phyloP scores from a whole-genome alignment of 2,888 invertebrate genomes.

The Piscicola geometra region DNA sequence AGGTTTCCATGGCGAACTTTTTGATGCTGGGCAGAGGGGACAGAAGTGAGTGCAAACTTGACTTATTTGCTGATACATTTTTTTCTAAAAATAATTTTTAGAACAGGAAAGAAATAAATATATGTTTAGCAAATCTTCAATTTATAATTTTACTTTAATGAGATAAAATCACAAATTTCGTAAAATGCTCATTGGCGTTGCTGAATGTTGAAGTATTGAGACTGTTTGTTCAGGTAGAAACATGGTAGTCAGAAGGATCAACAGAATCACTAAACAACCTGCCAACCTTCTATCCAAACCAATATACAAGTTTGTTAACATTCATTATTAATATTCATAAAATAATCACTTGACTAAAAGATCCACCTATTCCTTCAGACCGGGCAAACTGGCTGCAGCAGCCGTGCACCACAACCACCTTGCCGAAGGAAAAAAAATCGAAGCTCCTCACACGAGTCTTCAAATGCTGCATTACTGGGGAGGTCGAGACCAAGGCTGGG shows the following conservation, averaged over 20 bases:
- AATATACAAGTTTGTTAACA: slow-evolving; percentile 39
- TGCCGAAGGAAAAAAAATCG: slow-evolving; percentile 28
- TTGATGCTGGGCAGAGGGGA: slow-evolving; percentile 45
- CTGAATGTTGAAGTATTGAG: too few species aligned
- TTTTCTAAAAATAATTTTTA: not conserved
- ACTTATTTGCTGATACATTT: too few species aligned
- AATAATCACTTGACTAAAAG: too few species aligned
- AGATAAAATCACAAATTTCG: not conserved
- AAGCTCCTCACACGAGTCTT: slow-evolving; percentile 34
- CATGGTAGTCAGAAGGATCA: slow-evolving; percentile 43
- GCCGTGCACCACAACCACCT: slow-evolving; percentile 39
- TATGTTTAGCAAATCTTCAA: not conserved
- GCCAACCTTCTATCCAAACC: slow-evolving; percentile 44
- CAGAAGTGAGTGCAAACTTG: not conserved
- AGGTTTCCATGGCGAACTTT: slow-evolving; percentile 42
- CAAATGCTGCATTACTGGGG: slow-evolving; percentile 46
- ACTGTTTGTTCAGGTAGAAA: slow-evolving; percentile 40
- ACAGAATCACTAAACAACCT: slow-evolving; percentile 40
- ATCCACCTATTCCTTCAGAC: slow-evolving; percentile 32
- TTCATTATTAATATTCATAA: too few species aligned
- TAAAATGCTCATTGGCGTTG: not conserved
- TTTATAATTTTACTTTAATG: too few species aligned
- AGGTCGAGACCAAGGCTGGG: slow-evolving; percentile 44
- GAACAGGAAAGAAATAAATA: not conserved
- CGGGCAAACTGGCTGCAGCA: slow-evolving; percentile 35